Evolutionary conservation across 2,113 vertebrate genomes (phyloP).

Genomic region (Apodemus speciosus): DNA sequence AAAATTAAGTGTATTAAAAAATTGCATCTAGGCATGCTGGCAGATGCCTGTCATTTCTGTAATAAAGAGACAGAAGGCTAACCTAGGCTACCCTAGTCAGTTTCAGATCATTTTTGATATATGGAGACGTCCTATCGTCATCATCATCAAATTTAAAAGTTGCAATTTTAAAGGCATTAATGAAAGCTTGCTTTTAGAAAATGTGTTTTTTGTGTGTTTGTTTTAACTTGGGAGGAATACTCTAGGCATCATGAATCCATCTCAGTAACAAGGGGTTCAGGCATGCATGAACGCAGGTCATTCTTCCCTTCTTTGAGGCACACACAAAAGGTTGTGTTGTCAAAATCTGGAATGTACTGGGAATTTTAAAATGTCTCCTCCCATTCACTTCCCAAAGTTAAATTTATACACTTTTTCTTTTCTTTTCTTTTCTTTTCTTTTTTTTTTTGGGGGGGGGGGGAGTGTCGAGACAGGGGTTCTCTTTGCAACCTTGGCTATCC

Average conservation of each 20-base stretch:
- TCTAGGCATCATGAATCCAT: neutral
- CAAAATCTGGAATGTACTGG: neutral
- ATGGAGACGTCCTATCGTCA: neutral
- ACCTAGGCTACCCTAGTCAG: neutral
- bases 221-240: neutral
- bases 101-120: neutral
- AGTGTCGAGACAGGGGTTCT: neutral
- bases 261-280: neutral
- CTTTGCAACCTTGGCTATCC: neutral
- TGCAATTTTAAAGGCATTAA: neutral
- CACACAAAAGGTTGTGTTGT: neutral
- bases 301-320: neutral
- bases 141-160: neutral
- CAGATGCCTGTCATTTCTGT: neutral
- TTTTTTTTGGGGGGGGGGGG: neutral
- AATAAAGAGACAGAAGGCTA: neutral
- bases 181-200: neutral
- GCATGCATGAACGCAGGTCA: neutral
- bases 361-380: neutral
- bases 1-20: neutral
- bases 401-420: neutral
- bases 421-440: neutral
- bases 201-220: neutral
- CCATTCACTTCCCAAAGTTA: neutral
- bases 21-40: neutral